Percentiles rank a stretch among this genome's conserved stretches.
Conservation (phyloP, 2,888 invertebrate species). For the Phyllotreta striolata region DNA sequence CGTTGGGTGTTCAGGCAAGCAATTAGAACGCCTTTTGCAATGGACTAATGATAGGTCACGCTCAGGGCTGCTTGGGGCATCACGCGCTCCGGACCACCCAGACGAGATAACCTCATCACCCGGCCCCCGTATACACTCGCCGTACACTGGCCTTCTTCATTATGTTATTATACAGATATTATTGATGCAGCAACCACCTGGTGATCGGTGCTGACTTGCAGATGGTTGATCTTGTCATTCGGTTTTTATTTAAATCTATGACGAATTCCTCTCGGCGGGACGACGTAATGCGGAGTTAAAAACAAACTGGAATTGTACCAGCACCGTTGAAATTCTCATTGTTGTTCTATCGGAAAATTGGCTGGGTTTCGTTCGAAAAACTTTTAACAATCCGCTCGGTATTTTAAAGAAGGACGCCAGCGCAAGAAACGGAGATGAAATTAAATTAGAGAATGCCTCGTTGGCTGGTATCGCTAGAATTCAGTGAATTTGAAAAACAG, state of each 20-base stretch:
- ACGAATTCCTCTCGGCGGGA: conserved; percentile 32
- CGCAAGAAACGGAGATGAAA: too few relatives aligned
- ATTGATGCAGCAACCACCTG: conserved; percentile 56
- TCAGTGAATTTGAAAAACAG: conserved; percentile 6
- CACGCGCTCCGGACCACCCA: conserved; percentile 59
- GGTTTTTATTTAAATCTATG: conserved; percentile 35
- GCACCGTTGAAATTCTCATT: conserved; percentile 13
- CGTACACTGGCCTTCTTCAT: conserved; percentile 50
- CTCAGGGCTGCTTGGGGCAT: conserved; percentile 56
- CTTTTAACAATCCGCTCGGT: too few relatives aligned
- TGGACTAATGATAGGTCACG: conserved; percentile 62
- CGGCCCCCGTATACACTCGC: conserved; percentile 46
- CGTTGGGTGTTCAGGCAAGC: conserved; percentile 59
- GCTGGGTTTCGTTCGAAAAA: too few relatives aligned
- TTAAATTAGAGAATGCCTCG: too few relatives aligned
- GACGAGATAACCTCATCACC: conserved; percentile 48
- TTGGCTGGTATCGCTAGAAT: too few relatives aligned
- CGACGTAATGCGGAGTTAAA: conserved; percentile 21
- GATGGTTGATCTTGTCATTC: conserved; percentile 44
- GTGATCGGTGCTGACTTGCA: conserved; percentile 54
- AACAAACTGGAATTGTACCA: conserved; percentile 29
- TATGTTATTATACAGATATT: conserved; percentile 59
- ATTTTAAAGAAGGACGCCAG: too few relatives aligned
- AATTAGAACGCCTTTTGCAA: conserved; percentile 64
- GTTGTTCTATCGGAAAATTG: neutral